phyloP scores from a whole-genome alignment of 2,113 vertebrate genomes.

The Cyanoramphus novaezelandiae region DNA sequence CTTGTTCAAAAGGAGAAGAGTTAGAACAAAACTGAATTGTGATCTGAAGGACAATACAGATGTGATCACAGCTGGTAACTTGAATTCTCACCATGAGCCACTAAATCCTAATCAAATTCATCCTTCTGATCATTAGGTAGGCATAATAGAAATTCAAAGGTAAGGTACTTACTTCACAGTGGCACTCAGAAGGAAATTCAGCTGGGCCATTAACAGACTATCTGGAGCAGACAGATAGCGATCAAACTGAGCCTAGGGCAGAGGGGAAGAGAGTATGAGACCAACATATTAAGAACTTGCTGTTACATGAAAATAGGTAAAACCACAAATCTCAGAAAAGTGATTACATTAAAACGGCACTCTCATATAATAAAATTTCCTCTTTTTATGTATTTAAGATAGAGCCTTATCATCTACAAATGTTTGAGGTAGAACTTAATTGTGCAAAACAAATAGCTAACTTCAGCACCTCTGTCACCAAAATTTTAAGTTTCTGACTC shows the following conservation, averaged over 20 bases:
- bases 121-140: neutral
- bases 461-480: neutral
- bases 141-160: neutral
- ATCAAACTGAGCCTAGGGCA: conserved; percentile 90
- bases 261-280: neutral
- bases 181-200: conserved; percentile 94
- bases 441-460: neutral
- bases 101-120: neutral
- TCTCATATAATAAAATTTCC: neutral
- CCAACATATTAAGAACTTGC: neutral
- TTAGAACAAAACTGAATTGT: neutral
- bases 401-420: neutral
- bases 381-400: neutral
- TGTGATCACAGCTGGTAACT: neutral
- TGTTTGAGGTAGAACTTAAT: neutral
- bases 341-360: neutral
- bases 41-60: neutral
- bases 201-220: conserved; percentile 89
- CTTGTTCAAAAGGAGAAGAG: neutral
- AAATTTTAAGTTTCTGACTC: neutral
- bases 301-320: neutral
- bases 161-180: conserved; percentile 90
- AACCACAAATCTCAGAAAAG: neutral
- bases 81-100: neutral
- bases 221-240: conserved; percentile 93